Evolutionary conservation across 92 coral and sea anemone species (phyloP), one percentile per base, ranked within the genome.

Genomic region (Galaxea fascicularis): DNA sequence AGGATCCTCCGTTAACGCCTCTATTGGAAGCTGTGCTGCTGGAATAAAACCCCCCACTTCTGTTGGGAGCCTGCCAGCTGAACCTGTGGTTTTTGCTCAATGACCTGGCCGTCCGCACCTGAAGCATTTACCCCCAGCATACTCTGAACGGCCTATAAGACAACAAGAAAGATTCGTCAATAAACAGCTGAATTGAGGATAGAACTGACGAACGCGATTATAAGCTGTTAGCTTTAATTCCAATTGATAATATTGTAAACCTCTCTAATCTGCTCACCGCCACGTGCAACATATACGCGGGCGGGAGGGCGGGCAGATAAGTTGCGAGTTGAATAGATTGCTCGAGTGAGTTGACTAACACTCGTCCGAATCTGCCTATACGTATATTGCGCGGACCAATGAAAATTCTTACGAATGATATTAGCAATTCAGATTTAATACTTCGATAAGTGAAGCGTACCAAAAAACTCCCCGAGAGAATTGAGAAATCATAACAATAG

Each of bases 121-220:
- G 73, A 54, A 73, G 80, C 87, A 83, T 56, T 0, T 72, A 58
- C 59, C 59, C 59, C 84, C 25, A 13, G 57, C 26, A 68, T 67
- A 70, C 22, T 82, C 86, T 68, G 86, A 82, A 82, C 78, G 78
- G 86, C 86, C 86, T 80, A 51, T 57, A 62, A 53, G 16, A 53
- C 59, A 53, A 53, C 59, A 16, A 53, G 13, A 12, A 53, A 53
- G 59, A 11, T 12, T 53, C 59, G 59, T n/a, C 59, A 53, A 53
- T 53, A 4, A 53, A 53, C 59, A 53, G 59, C 13, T 53, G 17
- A 53, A 53, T 53, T n/a, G 59, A 53, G 59, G 59, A 53, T 53
- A 53, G 59, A 16, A 53, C 17, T 53, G 7, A n/a, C 51, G 51
- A 46, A 46, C 51, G 59, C 16, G 17, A 53, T 16, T 53, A 12